These are phyloP conservation scores for Synodontis membranacea DNA, from an alignment of 2,113 vertebrate genomes.

Conservation along the genomic window DNA sequence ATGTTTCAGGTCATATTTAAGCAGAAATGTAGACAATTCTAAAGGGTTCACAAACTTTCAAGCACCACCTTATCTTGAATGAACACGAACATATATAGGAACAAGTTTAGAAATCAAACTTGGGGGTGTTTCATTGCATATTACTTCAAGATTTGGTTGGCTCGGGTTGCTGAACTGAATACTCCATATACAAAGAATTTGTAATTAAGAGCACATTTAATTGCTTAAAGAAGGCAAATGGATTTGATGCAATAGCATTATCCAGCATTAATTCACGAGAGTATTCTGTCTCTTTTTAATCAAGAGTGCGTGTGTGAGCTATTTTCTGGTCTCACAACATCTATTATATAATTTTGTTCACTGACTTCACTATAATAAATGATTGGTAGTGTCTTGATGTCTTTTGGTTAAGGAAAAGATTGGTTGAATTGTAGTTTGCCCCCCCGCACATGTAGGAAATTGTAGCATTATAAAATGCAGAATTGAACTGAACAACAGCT, in stretches of 20 bases:
- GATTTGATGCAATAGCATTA: background rate
- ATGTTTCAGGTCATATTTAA: no score
- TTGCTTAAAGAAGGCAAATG: background rate
- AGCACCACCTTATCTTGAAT: no score
- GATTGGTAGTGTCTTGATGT: background rate
- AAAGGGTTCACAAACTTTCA: no score
- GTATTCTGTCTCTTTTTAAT: background rate
- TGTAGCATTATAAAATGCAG: no score
- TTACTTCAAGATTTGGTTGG: no score
- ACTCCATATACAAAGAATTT: background rate
- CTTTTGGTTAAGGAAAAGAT: background rate
- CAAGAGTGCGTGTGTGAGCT: background rate
- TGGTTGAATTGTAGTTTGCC: background rate
- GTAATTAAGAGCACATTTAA: background rate
- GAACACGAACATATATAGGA: no score
- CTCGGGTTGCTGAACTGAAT: background rate
- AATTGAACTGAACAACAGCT: no score
- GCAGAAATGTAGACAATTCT: no score
- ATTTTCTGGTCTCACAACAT: background rate
- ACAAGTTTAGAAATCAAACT: no score
- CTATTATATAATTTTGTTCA: background rate
- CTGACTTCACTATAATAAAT: background rate
- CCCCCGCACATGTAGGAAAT: background rate
- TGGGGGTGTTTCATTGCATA: no score
- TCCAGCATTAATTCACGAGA: background rate